These are phyloP conservation scores for Heterotis niloticus DNA, from an alignment of 2,113 vertebrate species.

Conservation along the genomic window DNA sequence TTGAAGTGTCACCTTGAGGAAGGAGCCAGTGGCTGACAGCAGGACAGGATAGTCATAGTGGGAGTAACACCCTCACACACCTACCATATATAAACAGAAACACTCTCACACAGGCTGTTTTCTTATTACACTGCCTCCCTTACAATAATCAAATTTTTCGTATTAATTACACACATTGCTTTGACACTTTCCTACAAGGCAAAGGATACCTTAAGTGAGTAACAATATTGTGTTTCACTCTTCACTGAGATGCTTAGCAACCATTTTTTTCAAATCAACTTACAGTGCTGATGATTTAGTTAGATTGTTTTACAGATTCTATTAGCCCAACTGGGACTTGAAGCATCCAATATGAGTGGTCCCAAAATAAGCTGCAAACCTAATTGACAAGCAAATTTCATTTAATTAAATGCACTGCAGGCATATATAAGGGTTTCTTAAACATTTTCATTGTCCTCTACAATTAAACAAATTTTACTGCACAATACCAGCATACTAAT, in stretches of 20 bases:
- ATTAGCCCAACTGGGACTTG: background rate
- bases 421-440: constrained; percentile 9
- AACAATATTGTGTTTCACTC: background rate
- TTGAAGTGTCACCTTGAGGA: constrained; percentile 90
- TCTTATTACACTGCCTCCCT: background rate
- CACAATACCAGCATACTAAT: background rate
- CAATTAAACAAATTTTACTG: constrained; percentile 12
- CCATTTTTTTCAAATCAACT: background rate
- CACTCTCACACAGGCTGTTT: background rate
- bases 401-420: background rate
- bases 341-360: background rate
- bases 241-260: background rate
- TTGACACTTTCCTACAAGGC: no score
- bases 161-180: background rate
- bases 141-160: background rate
- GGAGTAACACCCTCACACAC: background rate
- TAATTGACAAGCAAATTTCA: background rate
- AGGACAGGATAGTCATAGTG: background rate
- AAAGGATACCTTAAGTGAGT: background rate
- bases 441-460: constrained; percentile 17
- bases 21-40: constrained; percentile 62
- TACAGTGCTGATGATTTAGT: constrained; percentile 26
- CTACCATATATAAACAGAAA: background rate
- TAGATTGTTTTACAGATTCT: constrained; percentile 39
- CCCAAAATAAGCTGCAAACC: background rate